Percentiles rank a stretch among this genome's conserved stretches.
Evolutionary conservation across 2,888 invertebrate species (phyloP).

Genomic region (Harpalus rufipes): DNA sequence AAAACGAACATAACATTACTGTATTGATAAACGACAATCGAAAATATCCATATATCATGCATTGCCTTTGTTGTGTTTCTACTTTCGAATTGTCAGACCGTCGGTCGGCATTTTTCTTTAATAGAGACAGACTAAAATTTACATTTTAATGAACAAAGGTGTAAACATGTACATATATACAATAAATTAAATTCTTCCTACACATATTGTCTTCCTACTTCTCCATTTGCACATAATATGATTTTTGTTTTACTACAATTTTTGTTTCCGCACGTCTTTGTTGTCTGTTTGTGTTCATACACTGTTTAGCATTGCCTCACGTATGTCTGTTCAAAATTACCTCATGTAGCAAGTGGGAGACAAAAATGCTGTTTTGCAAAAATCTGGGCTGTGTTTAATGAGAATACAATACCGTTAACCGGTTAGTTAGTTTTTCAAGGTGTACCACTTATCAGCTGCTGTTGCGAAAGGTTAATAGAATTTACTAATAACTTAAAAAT

Average conservation of each 20-base stretch:
- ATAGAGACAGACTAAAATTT: not conserved
- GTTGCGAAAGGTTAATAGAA: conserved; percentile 20
- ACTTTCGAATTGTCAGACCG: too few relatives aligned
- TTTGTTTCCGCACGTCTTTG: not conserved
- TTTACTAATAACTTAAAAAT: not conserved
- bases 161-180: not conserved
- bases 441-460: conserved; percentile 54
- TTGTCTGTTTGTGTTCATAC: not conserved
- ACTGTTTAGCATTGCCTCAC: too few relatives aligned
- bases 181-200: not conserved
- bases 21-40: too few relatives aligned
- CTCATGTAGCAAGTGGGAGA: not conserved
- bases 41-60: too few relatives aligned
- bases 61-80: too few relatives aligned
- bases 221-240: not conserved
- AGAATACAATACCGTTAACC: conserved; percentile 30
- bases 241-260: not conserved
- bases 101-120: too few relatives aligned
- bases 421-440: conserved; percentile 32
- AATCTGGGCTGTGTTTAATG: conserved; percentile 11
- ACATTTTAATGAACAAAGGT: not conserved
- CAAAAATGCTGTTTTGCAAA: conserved; percentile 31
- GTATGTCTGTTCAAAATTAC: not conserved
- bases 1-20: too few relatives aligned
- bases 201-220: not conserved